Base-by-base conservation (phyloP, 2,888 invertebrate species). In the Coelopa pilipes region DNA sequence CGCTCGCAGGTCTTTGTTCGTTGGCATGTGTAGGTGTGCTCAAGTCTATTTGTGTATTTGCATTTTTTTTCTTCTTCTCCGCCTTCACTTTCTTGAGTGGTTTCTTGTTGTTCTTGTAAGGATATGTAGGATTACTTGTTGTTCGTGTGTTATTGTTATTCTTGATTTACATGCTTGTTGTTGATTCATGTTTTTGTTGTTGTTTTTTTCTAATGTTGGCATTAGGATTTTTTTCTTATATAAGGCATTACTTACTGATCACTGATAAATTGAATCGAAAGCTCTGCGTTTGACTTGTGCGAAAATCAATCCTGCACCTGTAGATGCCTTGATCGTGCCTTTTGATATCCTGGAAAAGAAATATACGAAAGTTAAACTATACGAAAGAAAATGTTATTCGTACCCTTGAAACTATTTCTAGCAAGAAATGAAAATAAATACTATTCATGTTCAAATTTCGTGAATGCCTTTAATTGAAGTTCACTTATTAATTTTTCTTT, bases 191-290 rank as follows among this genome's bases (percentile, higher is more conserved):
- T 46, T 46, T 11, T 63, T 13, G 45, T 46, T 24, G 13, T 59
- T 60, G 13, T 60, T 60, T 1, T 59, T 12, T 49, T 49, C 11
- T 55, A 3, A 17, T 55, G 7, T 1, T 55, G 55, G n/a, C 17
- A 4, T 55, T 55, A 17, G 1, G 17, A n/a, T 55, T 55, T 10
- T 17, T 11, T 19, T 55, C 19, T n/a, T 55, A 19, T n/a, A 55
- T n/a, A 55, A 55, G 9, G 19, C 63, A 46, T 80, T 83, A 90
- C 94, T 93, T 86, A 96, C 96, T 95, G 84, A 96, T 94, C 80
- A 96, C 95, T 78, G 95, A 95, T 83, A 96, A 92, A 89, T 96
- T 95, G 89, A 96, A 95, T 84, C 94, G 91, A 88, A 94, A 93
- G 89, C 94, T 95, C 86, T 95, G 92, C 76, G 96, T 96, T 88